phyloP scores from a whole-genome alignment of 2,888 invertebrate species.

The Drosophila infuscata region DNA sequence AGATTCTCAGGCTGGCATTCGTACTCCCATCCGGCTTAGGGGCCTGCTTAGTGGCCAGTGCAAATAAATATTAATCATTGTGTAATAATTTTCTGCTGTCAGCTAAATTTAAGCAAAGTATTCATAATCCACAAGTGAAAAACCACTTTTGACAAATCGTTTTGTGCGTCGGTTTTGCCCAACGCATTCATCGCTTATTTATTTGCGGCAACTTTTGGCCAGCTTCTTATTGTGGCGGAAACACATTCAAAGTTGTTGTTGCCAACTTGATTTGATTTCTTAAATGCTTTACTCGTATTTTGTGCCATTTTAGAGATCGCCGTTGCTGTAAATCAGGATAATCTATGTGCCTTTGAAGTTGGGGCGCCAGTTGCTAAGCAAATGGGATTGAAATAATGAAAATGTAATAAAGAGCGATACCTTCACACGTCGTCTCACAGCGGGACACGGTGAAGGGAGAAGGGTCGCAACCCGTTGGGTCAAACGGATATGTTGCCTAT shows the following conservation, averaged over 20 bases:
- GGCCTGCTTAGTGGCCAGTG: conserved; percentile 58
- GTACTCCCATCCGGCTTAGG: not conserved
- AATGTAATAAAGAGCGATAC: conserved; percentile 67
- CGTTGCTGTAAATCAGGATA: conserved; percentile 57
- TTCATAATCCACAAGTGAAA: conserved; percentile 82
- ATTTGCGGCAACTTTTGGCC: conserved; percentile 40
- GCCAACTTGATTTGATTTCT: conserved; percentile 46
- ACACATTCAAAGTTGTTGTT: conserved; percentile 54
- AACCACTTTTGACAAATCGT: conserved; percentile 82
- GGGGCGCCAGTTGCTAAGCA: conserved; percentile 26
- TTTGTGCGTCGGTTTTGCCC: conserved; percentile 42
- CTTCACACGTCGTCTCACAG: conserved; percentile 56
- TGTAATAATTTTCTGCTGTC: conserved; percentile 83
- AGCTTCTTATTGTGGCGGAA: conserved; percentile 17
- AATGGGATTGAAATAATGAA: conserved; percentile 74
- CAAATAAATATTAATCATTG: conserved; percentile 83
- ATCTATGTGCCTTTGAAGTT: conserved; percentile 42
- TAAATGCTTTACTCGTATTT: conserved; percentile 6
- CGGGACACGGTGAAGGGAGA: conserved; percentile 8
- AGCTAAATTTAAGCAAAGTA: conserved; percentile 82
- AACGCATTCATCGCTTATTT: conserved; percentile 33
- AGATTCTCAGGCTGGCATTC: not conserved
- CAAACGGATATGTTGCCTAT: conserved; percentile 72
- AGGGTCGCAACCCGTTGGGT: conserved; percentile 56
- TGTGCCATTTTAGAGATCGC: conserved; percentile 3